These are phyloP conservation scores for Uloborus diversus DNA, from an alignment of 1,140 invertebrate genomes.

Conservation along the genomic window DNA sequence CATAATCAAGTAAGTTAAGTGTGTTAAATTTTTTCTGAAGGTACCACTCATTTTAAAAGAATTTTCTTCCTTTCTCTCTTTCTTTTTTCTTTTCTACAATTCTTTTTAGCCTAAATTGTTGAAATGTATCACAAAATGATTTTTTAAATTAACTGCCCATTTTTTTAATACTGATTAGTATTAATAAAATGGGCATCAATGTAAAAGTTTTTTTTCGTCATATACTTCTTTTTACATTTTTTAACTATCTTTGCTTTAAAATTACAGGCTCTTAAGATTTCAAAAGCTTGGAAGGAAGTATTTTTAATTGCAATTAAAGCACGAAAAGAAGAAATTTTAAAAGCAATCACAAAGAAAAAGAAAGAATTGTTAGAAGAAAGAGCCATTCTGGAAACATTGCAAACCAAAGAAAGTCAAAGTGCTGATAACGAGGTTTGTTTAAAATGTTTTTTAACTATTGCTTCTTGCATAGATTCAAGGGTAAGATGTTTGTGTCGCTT, in stretches of 20 bases:
- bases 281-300: slow-evolving; percentile 28
- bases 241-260: background rate
- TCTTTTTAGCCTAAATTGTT: too few species aligned
- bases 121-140: too few species aligned
- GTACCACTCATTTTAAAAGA: too few species aligned
- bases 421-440: slow-evolving; percentile 1
- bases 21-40: too few species aligned
- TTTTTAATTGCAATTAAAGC: background rate
- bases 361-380: background rate
- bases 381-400: background rate
- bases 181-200: too few species aligned
- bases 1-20: slow-evolving; percentile 5
- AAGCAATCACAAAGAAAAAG: slow-evolving; percentile 1
- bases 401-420: background rate
- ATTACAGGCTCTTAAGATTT: slow-evolving; percentile 20
- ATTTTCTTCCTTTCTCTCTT: background rate
- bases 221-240: background rate
- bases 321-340: background rate
- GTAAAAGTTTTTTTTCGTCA: too few species aligned
- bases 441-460: too few species aligned
- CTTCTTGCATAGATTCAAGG: too few species aligned
- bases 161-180: too few species aligned
- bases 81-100: background rate
- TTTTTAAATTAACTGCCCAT: too few species aligned
- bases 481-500: too few species aligned